Evolutionary conservation across 2,888 invertebrate species (phyloP).

Genomic region (Hymenopus coronatus): DNA sequence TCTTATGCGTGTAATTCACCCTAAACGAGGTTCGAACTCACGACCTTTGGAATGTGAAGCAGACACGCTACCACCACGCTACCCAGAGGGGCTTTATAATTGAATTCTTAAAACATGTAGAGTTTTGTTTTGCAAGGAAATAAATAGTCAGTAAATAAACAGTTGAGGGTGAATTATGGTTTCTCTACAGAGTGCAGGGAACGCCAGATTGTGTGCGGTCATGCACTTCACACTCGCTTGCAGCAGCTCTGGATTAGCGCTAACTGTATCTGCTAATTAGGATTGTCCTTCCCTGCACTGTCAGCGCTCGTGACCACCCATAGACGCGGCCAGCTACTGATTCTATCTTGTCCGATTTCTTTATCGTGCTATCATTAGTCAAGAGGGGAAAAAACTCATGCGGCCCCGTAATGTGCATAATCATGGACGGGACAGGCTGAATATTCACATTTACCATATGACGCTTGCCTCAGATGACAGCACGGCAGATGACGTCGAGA

Average conservation of each 20-base stretch:
- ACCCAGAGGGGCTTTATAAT: too few species aligned
- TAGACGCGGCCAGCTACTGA: neutral
- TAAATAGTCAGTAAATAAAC: neutral
- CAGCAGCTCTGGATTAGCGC: neutral
- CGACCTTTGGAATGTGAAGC: too few species aligned
- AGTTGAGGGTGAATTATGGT: neutral
- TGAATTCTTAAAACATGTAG: too few species aligned
- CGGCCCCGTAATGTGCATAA: neutral
- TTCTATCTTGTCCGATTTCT: neutral
- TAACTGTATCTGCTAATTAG: neutral
- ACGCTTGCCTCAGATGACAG: neutral
- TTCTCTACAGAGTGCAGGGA: neutral
- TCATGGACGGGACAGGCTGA: neutral
- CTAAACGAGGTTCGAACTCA: too few species aligned
- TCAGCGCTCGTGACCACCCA: neutral
- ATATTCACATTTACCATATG: neutral
- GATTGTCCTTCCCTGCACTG: neutral
- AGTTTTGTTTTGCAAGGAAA: neutral
- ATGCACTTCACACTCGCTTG: neutral
- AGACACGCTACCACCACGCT: too few species aligned
- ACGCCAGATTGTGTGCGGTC: neutral
- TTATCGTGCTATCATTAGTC: neutral
- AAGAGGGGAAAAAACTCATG: neutral
- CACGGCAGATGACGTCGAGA: neutral
- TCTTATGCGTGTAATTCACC: too few species aligned